These are phyloP conservation scores for Epizoanthus illoricatus DNA, from an alignment of 92 coral and sea anemone genomes.

Conservation along the genomic window DNA sequence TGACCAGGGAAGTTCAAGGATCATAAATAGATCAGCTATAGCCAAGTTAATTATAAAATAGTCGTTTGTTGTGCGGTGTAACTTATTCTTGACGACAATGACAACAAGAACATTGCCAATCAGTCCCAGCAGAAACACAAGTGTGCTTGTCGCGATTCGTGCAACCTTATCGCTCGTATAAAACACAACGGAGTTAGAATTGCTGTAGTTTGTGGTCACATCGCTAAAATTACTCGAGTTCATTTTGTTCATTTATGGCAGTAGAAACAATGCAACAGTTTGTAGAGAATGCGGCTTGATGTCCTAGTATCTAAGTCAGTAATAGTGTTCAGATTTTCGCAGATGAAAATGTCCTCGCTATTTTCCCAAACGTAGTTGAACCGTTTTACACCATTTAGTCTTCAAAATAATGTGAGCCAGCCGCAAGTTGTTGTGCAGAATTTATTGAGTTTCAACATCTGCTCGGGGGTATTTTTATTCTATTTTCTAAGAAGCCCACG, in stretches of 20 bases:
- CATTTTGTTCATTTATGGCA: conserved; percentile 2
- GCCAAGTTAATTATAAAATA: conserved; percentile 27
- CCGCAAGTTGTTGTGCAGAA: not conserved
- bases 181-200: not conserved
- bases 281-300: not conserved
- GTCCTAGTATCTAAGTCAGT: not conserved
- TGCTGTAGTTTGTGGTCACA: not conserved
- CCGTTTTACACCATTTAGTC: not conserved
- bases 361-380: not conserved
- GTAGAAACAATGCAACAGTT: not conserved
- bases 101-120: conserved; percentile 25
- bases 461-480: not conserved
- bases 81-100: conserved; percentile 21
- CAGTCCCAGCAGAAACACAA: conserved; percentile 20
- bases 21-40: conserved; percentile 9
- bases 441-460: not conserved
- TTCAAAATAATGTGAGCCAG: not conserved
- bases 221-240: conserved; percentile 6
- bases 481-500: not conserved
- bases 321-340: not conserved
- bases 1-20: conserved; percentile 13
- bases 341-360: not conserved
- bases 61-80: conserved; percentile 31
- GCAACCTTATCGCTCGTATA: conserved; percentile 26
- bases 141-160: not conserved